Conservation (phyloP, 2,797 vertebrate species). For the Octomys mimax region DNA sequence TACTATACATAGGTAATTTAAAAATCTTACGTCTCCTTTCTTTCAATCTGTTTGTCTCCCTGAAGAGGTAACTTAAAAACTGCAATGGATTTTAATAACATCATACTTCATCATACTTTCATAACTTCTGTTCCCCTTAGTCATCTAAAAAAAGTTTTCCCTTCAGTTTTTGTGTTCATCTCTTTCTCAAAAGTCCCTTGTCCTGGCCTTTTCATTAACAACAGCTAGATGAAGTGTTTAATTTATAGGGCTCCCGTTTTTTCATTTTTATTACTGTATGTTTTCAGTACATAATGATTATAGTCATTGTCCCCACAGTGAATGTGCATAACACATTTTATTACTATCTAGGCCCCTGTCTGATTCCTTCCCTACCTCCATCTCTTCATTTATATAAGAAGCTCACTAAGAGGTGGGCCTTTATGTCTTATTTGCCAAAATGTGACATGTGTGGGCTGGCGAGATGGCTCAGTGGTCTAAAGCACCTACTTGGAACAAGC, state of each 20-base stretch:
- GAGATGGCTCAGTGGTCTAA: too few species aligned
- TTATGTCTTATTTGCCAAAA: constrained; percentile 67
- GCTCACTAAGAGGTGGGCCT: constrained; percentile 24
- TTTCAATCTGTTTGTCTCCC: constrained; percentile 1
- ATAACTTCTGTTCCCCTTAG: constrained; percentile 15
- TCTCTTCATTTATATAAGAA: constrained; percentile 57
- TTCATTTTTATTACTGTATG: not conserved
- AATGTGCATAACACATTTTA: not conserved
- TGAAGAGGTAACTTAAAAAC: constrained; percentile 13
- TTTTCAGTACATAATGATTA: not conserved
- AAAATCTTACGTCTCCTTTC: constrained; percentile 40
- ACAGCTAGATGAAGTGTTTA: constrained; percentile 32
- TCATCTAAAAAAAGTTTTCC: not conserved
- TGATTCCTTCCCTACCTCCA: not conserved
- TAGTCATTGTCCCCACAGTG: not conserved
- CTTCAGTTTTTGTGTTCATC: not conserved
- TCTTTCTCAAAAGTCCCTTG: constrained; percentile 10
- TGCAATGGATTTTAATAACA: constrained; percentile 33
- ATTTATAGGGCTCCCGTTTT: not conserved
- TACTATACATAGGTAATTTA: constrained; percentile 42
- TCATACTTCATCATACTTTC: not conserved
- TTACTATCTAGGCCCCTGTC: not conserved
- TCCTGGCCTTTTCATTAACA: constrained; percentile 62
- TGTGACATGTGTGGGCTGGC: not conserved
- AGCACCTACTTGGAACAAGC: too few species aligned